A percentile compares a stretch with the other conserved stretches of the same genome.
Evolutionary conservation across 1,140 invertebrate genomes (phyloP).

Genomic region (Berghia stephanieae): DNA sequence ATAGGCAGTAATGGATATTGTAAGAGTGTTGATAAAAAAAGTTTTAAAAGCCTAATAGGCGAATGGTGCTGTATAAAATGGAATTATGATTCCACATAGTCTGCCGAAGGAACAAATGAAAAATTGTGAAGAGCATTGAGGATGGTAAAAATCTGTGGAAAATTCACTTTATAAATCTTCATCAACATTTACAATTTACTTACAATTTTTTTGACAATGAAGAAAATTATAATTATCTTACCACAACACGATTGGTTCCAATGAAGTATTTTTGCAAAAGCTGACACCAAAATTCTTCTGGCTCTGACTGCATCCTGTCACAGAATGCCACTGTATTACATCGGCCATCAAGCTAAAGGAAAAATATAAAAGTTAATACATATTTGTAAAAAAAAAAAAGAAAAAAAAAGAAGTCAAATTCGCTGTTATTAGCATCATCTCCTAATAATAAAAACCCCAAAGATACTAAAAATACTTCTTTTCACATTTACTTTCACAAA

Average conservation of each 20-base stretch:
- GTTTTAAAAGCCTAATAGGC: too few species aligned
- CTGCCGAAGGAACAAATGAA: too few species aligned
- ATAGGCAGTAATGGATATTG: too few species aligned
- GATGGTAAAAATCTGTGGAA: too few species aligned
- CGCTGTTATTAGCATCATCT: not conserved
- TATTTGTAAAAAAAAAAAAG: slow-evolving; percentile 15
- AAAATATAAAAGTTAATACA: slow-evolving; percentile 16
- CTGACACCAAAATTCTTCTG: slow-evolving; percentile 77
- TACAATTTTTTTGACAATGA: not conserved
- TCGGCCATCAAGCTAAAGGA: slow-evolving; percentile 73
- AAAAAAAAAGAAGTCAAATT: not conserved
- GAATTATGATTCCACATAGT: too few species aligned
- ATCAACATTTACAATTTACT: not conserved
- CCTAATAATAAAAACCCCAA: not conserved
- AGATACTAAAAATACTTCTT: not conserved
- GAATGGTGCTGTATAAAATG: too few species aligned
- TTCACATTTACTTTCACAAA: not conserved
- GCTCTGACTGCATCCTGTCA: slow-evolving; percentile 74
- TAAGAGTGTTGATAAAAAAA: too few species aligned
- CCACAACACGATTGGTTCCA: slow-evolving; percentile 67
- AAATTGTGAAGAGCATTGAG: too few species aligned
- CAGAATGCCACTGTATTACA: slow-evolving; percentile 78
- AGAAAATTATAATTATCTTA: too few species aligned
- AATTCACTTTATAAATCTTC: too few species aligned
- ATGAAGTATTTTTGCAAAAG: slow-evolving; percentile 79